These are phyloP conservation scores for Caligus rogercresseyi DNA, from an alignment of 1,140 invertebrate species.

Conservation along the genomic window DNA sequence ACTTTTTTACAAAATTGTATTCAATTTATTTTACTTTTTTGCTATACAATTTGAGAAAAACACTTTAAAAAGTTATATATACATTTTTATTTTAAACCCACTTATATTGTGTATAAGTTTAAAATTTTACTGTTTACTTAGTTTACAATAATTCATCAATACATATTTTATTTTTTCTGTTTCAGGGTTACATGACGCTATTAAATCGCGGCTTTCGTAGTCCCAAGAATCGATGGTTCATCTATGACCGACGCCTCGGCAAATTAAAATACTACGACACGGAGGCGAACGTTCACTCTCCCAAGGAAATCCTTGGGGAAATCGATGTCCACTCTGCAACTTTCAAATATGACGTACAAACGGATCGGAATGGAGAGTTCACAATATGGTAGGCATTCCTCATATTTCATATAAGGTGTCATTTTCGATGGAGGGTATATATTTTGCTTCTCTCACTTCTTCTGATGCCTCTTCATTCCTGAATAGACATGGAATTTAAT, in stretches of 20 bases:
- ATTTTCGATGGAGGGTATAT: too few species aligned
- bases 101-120: too few species aligned
- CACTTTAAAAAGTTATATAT: too few species aligned
- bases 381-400: conserved; percentile 14
- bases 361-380: conserved; percentile 6
- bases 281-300: background rate
- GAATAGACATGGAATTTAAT: too few species aligned
- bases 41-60: too few species aligned
- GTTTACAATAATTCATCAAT: background rate
- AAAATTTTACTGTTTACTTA: background rate
- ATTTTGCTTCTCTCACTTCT: too few species aligned
- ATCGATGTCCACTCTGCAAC: conserved; percentile 10
- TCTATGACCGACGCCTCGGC: background rate
- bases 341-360: conserved; percentile 4
- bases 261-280: conserved; percentile 4
- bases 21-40: too few species aligned
- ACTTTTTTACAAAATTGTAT: too few species aligned
- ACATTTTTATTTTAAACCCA: too few species aligned
- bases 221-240: conserved; percentile 6
- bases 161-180: background rate
- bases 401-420: too few species aligned
- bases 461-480: too few species aligned
- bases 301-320: conserved; percentile 2
- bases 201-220: background rate
- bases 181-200: background rate